A percentile compares a stretch with the other conserved stretches of the same genome.
phyloP scores from a whole-genome alignment of 2,113 vertebrate species.

The Malurus melanocephalus region DNA sequence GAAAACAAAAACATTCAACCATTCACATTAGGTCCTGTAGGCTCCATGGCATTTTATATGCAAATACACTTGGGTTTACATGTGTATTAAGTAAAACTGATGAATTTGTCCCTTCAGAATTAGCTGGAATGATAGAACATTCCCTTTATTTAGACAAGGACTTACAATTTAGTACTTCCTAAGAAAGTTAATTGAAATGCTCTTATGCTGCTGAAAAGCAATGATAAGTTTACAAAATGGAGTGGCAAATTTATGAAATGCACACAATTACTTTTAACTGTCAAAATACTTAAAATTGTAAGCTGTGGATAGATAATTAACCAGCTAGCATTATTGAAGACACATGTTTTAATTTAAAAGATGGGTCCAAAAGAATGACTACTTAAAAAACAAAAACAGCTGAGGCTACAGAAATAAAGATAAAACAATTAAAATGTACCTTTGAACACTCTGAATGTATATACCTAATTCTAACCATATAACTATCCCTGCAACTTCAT shows the following conservation, averaged over 20 bases:
- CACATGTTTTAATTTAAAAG: background rate
- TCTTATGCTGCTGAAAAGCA: conserved; percentile 33
- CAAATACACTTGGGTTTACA: conserved; percentile 46
- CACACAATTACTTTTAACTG: conserved; percentile 29
- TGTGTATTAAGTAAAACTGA: conserved; percentile 55
- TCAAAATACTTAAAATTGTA: conserved; percentile 52
- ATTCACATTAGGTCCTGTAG: conserved; percentile 21
- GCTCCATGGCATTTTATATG: conserved; percentile 38
- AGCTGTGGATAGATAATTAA: conserved; percentile 23
- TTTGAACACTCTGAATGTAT: background rate
- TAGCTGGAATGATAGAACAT: conserved; percentile 21
- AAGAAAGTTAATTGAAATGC: conserved; percentile 60
- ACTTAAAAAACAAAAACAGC: background rate
- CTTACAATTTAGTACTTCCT: conserved; percentile 47
- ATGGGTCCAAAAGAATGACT: background rate
- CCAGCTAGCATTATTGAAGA: conserved; percentile 4
- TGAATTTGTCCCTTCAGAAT: conserved; percentile 52
- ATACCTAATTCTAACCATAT: background rate
- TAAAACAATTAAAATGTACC: background rate
- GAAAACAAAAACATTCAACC: conserved; percentile 49
- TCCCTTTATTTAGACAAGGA: conserved; percentile 47
- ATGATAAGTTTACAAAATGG: conserved; percentile 62
- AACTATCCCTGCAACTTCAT: background rate
- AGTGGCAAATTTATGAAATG: conserved; percentile 59
- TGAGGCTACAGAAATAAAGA: background rate